Evolutionary conservation across 1,140 invertebrate species (phyloP), one percentile per base, ranked within the genome.

Genomic region (Aphis gossypii): DNA sequence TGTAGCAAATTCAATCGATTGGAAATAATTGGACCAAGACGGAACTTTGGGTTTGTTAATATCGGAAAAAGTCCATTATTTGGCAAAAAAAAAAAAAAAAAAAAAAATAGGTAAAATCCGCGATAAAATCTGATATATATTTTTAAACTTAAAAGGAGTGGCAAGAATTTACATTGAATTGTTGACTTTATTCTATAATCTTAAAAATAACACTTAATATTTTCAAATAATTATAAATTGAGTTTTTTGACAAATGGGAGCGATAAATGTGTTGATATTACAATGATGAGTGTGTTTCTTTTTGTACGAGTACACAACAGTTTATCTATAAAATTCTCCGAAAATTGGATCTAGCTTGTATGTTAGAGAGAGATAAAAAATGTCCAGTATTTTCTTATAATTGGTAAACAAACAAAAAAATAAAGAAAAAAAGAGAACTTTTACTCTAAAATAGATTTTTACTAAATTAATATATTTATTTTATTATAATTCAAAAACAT

Each of bases 1-100:
- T 56, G 35, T 89, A 89, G 48, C n/a, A 89, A 89, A 89, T 35
- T 54, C 87, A 54, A 89, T 54, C 87, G 20, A 89, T 89, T 89
- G 48, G 41, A 54, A 89, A 54, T 89, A 89, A 89, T 89, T 89
- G 87, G 9, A 89, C 46, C 48, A 35, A 89, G n/a, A 38, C 48
- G 46, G 46, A 51, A 88, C 86, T 51, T 88, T 51, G 44, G 30
- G 86, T 88, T 88, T 88, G 46, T 88, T 88, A 88, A 88, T 88
- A 88, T 48, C 30, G 46, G 30, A 35, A 88, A 86, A 88, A 44
- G 44, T 88, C 86, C 86, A 88, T 88, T 88, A 88, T 88, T 88
- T n/a, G 30, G 18, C 46, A 41, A 11, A n/a, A 41, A 87, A 48
- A 88, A 87, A 48, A 46, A n/a, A n/a, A n/a, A n/a, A n/a, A 46